Conservation (phyloP, 2,888 invertebrate genomes). For the Imbricaverruca yamaguchii region DNA sequence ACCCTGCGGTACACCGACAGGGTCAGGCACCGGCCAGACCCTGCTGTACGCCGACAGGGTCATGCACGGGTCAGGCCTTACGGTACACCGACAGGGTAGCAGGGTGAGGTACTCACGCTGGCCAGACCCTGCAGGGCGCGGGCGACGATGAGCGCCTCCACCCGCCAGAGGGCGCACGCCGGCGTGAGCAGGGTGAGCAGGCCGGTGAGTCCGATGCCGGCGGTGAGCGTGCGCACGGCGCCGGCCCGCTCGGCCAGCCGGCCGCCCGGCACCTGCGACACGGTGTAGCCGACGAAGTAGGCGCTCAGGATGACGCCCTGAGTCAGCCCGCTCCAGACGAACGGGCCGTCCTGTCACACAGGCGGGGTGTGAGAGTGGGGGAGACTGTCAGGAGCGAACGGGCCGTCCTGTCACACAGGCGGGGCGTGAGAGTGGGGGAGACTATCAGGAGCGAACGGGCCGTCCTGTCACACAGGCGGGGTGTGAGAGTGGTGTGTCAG, state of each 20-base stretch:
- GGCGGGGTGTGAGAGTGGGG: too few species aligned
- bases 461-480: too few species aligned
- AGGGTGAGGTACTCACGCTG: constrained; percentile 39
- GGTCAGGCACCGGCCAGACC: too few species aligned
- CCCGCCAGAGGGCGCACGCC: constrained; percentile 42
- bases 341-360: constrained; percentile 57
- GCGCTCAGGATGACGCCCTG: constrained; percentile 71
- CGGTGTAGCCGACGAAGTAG: constrained; percentile 60
- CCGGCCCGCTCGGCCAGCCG: constrained; percentile 43
- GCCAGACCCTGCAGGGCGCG: constrained; percentile 46
- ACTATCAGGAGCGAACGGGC: too few species aligned
- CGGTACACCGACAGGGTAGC: too few species aligned
- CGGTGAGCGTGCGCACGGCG: constrained; percentile 36
- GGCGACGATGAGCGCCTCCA: constrained; percentile 40
- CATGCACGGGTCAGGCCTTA: too few species aligned
- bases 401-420: too few species aligned
- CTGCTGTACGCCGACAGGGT: too few species aligned
- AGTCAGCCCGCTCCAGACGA: constrained; percentile 60
- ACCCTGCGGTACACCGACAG: too few species aligned
- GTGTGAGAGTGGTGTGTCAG: too few species aligned
- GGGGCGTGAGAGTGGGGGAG: too few species aligned
- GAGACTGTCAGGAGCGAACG: too few species aligned
- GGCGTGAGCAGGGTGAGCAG: constrained; percentile 46
- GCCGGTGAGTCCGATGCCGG: constrained; percentile 25
- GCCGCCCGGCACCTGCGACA: constrained; percentile 43